Percentiles rank a stretch among this genome's conserved stretches.
Evolutionary conservation across 2,888 invertebrate genomes (phyloP).

Genomic region (Sepiola atlantica): DNA sequence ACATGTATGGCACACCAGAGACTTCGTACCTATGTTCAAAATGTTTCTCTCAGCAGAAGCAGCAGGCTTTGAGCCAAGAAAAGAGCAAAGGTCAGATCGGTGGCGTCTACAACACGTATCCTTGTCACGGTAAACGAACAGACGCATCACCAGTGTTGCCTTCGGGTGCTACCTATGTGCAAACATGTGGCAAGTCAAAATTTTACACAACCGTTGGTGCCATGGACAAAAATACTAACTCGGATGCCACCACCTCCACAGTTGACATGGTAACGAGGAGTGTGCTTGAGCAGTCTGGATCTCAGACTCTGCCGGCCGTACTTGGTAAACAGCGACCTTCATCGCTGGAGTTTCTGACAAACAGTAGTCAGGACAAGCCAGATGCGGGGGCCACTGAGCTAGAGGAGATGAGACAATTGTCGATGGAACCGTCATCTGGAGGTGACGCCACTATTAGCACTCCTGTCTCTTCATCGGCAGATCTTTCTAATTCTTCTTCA

Average conservation of each 20-base stretch:
- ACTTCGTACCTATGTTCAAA: slow-evolving; percentile 77
- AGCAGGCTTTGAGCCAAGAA: slow-evolving; percentile 65
- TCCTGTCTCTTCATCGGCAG: neutral
- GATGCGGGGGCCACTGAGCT: neutral
- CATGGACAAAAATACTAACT: slow-evolving; percentile 45
- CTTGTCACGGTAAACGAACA: slow-evolving; percentile 51
- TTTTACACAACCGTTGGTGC: slow-evolving; percentile 64
- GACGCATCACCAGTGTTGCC: slow-evolving; percentile 40
- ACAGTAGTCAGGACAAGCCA: neutral
- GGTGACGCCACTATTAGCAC: neutral
- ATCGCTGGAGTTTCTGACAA: slow-evolving; percentile 36
- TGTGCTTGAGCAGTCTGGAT: slow-evolving; percentile 40
- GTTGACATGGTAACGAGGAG: slow-evolving; percentile 47
- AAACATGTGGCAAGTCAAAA: slow-evolving; percentile 68
- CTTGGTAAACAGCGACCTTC: slow-evolving; percentile 38
- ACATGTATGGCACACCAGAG: slow-evolving; percentile 75
- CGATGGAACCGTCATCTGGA: neutral
- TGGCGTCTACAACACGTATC: slow-evolving; percentile 56
- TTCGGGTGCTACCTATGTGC: slow-evolving; percentile 48
- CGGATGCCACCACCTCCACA: slow-evolving; percentile 44
- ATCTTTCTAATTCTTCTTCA: neutral
- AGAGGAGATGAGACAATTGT: slow-evolving; percentile 37
- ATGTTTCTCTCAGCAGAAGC: slow-evolving; percentile 76
- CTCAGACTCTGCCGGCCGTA: slow-evolving; percentile 34
- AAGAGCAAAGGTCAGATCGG: slow-evolving; percentile 50